Conservation (phyloP, 2,888 invertebrate genomes). For the Meteorus colon region DNA sequence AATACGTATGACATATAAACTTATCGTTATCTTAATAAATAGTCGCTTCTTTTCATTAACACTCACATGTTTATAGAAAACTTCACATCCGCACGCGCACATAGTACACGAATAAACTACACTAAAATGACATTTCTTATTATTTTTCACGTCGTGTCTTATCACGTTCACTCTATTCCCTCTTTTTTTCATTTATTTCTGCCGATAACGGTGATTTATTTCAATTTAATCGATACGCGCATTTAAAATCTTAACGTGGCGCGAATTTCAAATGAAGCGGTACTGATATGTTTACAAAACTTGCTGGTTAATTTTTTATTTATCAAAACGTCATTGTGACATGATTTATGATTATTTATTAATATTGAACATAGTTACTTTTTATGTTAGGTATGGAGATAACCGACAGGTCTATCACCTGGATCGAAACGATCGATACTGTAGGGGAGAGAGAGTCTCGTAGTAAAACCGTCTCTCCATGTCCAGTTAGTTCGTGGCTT, state of each 20-base stretch:
- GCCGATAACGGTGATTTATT: background rate
- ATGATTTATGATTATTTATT: background rate
- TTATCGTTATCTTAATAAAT: too few species aligned
- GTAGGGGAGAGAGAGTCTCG: conserved; percentile 68
- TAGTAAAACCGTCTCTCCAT: conserved; percentile 59
- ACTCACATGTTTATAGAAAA: background rate
- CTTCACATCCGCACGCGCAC: conserved; percentile 25
- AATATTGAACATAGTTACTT: background rate
- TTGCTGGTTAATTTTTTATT: background rate
- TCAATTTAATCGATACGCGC: background rate
- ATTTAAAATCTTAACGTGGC: conserved; percentile 5
- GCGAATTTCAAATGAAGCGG: conserved; percentile 11
- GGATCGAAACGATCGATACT: conserved; percentile 64
- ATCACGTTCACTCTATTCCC: background rate
- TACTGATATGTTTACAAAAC: background rate
- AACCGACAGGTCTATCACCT: conserved; percentile 55
- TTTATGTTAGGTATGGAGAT: background rate
- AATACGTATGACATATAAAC: too few species aligned
- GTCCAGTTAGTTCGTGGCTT: conserved; percentile 71
- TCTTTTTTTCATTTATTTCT: background rate
- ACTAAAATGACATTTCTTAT: conserved; percentile 8
- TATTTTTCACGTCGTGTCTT: background rate
- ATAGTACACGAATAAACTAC: background rate
- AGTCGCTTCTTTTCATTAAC: too few species aligned
- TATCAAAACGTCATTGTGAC: background rate